A percentile compares a stretch with the other conserved stretches of the same genome.
These are phyloP conservation scores for Acromyrmex echinatior DNA, from an alignment of 1,140 invertebrate genomes.

Conservation along the genomic window DNA sequence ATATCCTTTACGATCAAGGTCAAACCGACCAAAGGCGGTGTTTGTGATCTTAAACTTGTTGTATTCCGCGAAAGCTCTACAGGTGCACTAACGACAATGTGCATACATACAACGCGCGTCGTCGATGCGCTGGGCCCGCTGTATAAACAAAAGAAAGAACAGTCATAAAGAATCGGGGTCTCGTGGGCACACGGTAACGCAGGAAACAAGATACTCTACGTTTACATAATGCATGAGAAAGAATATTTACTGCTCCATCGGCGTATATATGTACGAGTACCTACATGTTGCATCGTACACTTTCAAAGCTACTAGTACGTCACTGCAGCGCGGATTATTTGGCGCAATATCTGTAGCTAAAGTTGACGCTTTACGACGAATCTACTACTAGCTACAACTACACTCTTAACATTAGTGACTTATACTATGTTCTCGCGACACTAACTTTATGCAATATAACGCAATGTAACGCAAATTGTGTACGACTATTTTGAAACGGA, in stretches of 20 bases:
- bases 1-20: not conserved
- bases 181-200: conserved; percentile 55
- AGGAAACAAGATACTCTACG: conserved; percentile 80
- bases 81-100: conserved; percentile 75
- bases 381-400: not conserved
- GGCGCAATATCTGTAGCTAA: conserved; percentile 31
- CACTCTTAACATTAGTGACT: conserved; percentile 16
- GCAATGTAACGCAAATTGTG: conserved; percentile 10
- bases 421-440: not conserved
- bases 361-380: conserved; percentile 50
- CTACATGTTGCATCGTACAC: conserved; percentile 55
- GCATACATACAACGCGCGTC: conserved; percentile 63
- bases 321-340: conserved; percentile 78
- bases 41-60: conserved; percentile 42
- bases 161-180: conserved; percentile 78
- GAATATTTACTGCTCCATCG: conserved; percentile 68
- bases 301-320: conserved; percentile 67
- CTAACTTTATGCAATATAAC: conserved; percentile 28
- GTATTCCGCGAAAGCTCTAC: conserved; percentile 73
- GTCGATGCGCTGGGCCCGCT: conserved; percentile 25
- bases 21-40: not conserved
- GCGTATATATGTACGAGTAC: conserved; percentile 29
- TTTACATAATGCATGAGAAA: conserved; percentile 80
- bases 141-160: conserved; percentile 82
- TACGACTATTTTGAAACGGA: conserved; percentile 13